These are phyloP conservation scores for Diploptera punctata DNA, from an alignment of 2,888 invertebrate genomes.

Conservation along the genomic window DNA sequence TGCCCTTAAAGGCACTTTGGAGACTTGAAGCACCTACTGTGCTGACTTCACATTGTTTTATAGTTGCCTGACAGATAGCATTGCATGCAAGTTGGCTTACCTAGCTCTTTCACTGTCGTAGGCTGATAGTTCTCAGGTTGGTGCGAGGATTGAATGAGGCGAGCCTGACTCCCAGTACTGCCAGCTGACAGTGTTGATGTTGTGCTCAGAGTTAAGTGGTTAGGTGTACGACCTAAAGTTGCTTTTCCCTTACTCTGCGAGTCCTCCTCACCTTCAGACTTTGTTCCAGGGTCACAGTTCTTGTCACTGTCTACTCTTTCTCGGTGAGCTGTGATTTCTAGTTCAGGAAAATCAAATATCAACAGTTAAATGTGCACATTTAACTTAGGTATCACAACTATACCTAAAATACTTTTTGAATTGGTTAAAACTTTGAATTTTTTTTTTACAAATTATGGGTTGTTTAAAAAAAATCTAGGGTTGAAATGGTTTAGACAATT, in stretches of 20 bases:
- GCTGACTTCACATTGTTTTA: slow-evolving; percentile 32
- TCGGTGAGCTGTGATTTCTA: slow-evolving; percentile 11
- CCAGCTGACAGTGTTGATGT: slow-evolving; percentile 93
- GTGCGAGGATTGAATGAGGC: slow-evolving; percentile 92
- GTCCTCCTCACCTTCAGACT: slow-evolving; percentile 88
- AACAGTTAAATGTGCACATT: no score
- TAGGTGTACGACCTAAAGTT: slow-evolving; percentile 86
- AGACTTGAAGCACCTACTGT: slow-evolving; percentile 2
- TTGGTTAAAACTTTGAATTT: no score
- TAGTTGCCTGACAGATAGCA: slow-evolving; percentile 70
- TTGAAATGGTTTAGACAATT: no score
- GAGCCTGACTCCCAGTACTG: slow-evolving; percentile 91
- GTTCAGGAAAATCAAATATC: no score
- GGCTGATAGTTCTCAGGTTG: slow-evolving; percentile 93
- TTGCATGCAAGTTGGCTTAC: slow-evolving; percentile 77
- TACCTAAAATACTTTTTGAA: no score
- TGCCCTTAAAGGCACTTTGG: slow-evolving; percentile 13
- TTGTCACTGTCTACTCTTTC: slow-evolving; percentile 45
- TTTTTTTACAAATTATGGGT: no score
- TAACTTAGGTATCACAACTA: no score
- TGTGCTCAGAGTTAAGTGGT: slow-evolving; percentile 92
- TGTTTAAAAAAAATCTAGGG: no score
- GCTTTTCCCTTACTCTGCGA: slow-evolving; percentile 70
- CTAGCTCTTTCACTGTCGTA: slow-evolving; percentile 85
- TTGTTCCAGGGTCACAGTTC: slow-evolving; percentile 70